Percentiles rank a stretch among this genome's conserved stretches.
Evolutionary conservation across 2,113 vertebrate species (phyloP).

Genomic region (Heteronetta atricapilla): DNA sequence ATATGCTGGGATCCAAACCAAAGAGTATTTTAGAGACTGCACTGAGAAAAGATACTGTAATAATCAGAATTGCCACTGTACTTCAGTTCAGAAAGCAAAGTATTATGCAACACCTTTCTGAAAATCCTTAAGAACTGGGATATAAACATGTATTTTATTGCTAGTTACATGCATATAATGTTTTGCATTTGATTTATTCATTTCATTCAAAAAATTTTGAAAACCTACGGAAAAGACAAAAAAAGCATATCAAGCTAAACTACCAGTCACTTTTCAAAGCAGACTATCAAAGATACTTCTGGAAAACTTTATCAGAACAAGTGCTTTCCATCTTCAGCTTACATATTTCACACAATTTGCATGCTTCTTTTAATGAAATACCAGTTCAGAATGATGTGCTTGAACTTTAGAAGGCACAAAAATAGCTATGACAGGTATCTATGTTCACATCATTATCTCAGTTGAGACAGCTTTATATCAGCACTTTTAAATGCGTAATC

Average conservation of each 20-base stretch:
- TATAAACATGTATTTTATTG: not conserved
- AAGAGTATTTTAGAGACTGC: not conserved
- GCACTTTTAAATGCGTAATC: not conserved
- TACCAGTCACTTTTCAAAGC: not conserved
- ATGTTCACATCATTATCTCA: not conserved
- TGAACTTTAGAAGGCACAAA: constrained; percentile 24
- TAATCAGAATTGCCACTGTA: not conserved
- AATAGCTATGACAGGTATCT: constrained; percentile 41
- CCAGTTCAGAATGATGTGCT: not conserved
- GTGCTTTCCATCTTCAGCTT: not conserved
- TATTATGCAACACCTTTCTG: not conserved
- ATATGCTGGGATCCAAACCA: not conserved
- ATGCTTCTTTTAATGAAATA: not conserved
- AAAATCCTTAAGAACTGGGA: not conserved
- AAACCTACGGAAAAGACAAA: not conserved
- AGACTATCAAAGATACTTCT: not conserved
- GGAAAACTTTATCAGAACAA: not conserved
- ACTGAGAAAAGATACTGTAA: not conserved
- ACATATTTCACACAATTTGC: not conserved
- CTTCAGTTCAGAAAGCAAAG: not conserved
- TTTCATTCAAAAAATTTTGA: not conserved
- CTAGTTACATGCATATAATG: not conserved
- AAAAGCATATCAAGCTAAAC: not conserved
- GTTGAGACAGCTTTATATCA: constrained; percentile 2
- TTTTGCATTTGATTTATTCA: not conserved